These are phyloP conservation scores for Hippopotamyrus pictus DNA, from an alignment of 2,797 vertebrate genomes.

Conservation along the genomic window DNA sequence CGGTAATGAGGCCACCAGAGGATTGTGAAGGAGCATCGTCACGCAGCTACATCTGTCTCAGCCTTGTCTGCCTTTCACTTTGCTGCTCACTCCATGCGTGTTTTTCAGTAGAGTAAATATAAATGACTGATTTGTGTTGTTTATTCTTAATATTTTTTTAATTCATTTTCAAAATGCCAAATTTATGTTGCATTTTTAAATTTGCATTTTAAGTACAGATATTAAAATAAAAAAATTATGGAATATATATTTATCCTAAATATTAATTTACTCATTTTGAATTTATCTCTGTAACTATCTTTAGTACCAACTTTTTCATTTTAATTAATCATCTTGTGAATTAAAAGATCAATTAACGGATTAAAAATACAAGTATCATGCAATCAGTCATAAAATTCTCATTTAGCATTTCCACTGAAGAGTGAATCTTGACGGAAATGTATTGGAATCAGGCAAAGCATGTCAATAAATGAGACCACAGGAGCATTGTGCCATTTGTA, in stretches of 20 bases:
- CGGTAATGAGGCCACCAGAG: conserved; percentile 1
- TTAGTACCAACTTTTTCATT: not conserved
- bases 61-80: not conserved
- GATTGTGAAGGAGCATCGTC: not conserved
- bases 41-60: not conserved
- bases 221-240: not conserved
- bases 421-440: not conserved
- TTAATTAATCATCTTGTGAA: not conserved
- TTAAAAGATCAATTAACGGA: not conserved
- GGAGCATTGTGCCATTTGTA: not conserved
- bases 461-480: not conserved
- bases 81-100: not conserved
- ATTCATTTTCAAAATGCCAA: not conserved
- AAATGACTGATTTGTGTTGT: not conserved
- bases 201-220: not conserved
- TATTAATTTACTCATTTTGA: not conserved
- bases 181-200: not conserved
- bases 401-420: not conserved
- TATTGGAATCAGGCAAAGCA: not conserved
- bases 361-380: not conserved
- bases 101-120: not conserved
- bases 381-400: not conserved
- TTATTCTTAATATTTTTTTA: not conserved
- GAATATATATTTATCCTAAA: not conserved
- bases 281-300: not conserved